Evolutionary conservation across 2,888 invertebrate species (phyloP).

Genomic region (Euclidia mi): DNA sequence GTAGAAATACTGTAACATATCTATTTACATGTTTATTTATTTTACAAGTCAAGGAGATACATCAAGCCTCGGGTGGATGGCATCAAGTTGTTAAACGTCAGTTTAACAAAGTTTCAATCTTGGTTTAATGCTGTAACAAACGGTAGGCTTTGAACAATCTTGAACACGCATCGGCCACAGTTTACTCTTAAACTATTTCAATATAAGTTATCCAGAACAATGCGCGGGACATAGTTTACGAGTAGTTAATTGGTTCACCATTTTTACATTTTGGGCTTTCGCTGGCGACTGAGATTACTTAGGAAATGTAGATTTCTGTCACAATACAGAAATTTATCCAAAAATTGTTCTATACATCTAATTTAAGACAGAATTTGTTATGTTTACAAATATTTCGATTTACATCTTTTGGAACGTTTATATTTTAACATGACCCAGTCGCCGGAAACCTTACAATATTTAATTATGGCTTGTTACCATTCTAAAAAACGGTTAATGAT

Average conservation of each 20-base stretch:
- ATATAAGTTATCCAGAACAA: conserved; percentile 90
- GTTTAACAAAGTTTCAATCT: conserved; percentile 16
- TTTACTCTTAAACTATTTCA: conserved; percentile 79
- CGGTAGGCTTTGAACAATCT: conserved; percentile 44
- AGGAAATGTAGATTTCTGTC: conserved; percentile 21
- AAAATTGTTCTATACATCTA: not conserved
- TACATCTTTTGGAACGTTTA: conserved; percentile 7
- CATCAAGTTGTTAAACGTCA: conserved; percentile 31
- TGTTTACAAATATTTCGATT: conserved; percentile 5
- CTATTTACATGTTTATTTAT: conserved; percentile 30
- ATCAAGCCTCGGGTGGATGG: conserved; percentile 31
- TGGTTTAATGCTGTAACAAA: conserved; percentile 12
- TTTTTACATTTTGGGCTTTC: conserved; percentile 34
- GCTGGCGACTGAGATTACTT: conserved; percentile 43
- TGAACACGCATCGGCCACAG: conserved; percentile 53
- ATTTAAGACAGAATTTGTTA: not conserved
- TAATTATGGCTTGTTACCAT: conserved; percentile 51
- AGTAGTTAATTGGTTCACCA: conserved; percentile 54
- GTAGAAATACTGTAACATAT: too few species aligned
- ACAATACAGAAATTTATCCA: conserved; percentile 1
- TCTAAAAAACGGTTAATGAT: conserved; percentile 76
- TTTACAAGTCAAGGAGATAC: conserved; percentile 16
- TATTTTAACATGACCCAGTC: conserved; percentile 35
- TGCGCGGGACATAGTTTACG: conserved; percentile 68
- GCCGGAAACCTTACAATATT: conserved; percentile 36